Evolutionary conservation across 2,113 vertebrate genomes (phyloP).

Genomic region (Andinoacara biseriatus): DNA sequence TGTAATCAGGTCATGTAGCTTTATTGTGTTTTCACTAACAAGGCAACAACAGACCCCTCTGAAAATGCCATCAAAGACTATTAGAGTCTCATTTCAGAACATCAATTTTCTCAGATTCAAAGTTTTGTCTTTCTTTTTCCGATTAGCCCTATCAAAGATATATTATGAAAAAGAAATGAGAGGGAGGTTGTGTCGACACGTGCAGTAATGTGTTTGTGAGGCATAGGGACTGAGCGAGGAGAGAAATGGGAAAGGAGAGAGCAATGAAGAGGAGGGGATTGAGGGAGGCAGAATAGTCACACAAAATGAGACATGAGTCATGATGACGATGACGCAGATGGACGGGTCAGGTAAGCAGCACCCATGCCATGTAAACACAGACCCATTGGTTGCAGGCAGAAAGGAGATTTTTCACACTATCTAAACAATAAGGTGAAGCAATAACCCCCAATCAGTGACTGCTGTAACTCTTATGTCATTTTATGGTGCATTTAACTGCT

Average conservation of each 20-base stretch:
- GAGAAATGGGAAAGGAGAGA: neutral
- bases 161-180: neutral
- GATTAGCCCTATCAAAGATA: neutral
- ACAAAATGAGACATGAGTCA: conserved; percentile 63
- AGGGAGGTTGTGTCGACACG: neutral
- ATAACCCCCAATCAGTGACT: conserved; percentile 20
- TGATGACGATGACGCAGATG: conserved; percentile 47
- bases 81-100: neutral
- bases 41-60: neutral
- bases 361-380: conserved; percentile 1
- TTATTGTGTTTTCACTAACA: conserved; percentile 23
- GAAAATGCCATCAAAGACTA: neutral
- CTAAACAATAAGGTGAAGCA: neutral
- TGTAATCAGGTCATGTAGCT: conserved; percentile 62
- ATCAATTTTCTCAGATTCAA: neutral
- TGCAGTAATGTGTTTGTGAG: conserved; percentile 5
- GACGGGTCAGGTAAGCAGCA: conserved; percentile 45
- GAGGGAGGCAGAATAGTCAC: conserved; percentile 40
- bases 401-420: neutral
- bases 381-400: conserved; percentile 16
- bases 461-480: neutral
- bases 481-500: conserved; percentile 16
- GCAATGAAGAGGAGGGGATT: neutral
- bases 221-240: neutral
- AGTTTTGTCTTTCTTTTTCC: neutral